Evolutionary conservation across 2,888 invertebrate species (phyloP).

Genomic region (Diaphora mendica): DNA sequence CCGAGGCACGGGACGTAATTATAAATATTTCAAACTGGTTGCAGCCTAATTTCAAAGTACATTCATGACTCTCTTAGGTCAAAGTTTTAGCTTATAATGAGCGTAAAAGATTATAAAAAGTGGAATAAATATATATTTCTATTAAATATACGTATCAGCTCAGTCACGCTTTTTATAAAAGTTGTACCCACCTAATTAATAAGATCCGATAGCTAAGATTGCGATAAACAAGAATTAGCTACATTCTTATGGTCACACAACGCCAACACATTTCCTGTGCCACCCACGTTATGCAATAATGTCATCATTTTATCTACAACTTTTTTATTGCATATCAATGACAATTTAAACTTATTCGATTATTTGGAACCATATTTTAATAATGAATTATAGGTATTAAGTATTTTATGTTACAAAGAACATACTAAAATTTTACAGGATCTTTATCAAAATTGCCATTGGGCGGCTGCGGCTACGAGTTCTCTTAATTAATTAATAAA

Average conservation of each 20-base stretch:
- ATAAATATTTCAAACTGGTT: background rate
- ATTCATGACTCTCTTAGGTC: background rate
- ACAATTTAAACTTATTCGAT: conserved; percentile 33
- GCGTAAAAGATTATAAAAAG: background rate
- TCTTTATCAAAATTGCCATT: no score
- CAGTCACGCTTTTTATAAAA: background rate
- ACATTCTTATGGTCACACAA: conserved; percentile 22
- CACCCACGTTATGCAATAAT: conserved; percentile 52
- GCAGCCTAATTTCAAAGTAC: background rate
- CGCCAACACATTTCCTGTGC: conserved; percentile 64
- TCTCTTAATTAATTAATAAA: no score
- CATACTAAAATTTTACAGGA: background rate
- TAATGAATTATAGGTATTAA: no score
- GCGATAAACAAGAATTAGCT: conserved; percentile 9
- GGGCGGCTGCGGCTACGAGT: no score
- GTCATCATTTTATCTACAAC: conserved; percentile 39
- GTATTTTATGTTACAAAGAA: background rate
- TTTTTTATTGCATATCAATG: conserved; percentile 31
- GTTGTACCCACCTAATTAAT: background rate
- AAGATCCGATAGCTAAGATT: background rate
- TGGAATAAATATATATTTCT: background rate
- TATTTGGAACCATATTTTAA: conserved; percentile 31
- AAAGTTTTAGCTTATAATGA: background rate
- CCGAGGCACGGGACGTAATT: background rate
- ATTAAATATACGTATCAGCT: background rate